phyloP scores from a whole-genome alignment of 2,113 vertebrate genomes.

The Excalfactoria chinensis region DNA sequence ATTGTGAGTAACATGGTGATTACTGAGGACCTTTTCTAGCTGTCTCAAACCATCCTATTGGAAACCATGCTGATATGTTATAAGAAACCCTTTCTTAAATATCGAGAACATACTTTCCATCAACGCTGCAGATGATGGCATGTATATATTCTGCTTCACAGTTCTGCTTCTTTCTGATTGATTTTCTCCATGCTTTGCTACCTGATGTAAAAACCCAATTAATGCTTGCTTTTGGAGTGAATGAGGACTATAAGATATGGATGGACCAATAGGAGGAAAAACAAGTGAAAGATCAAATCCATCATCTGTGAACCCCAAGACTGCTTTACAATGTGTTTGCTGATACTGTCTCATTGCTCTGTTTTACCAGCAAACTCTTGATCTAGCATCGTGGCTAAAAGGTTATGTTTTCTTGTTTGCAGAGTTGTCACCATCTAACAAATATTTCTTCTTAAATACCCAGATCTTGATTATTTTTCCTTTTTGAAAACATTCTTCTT shows the following conservation, averaged over 20 bases:
- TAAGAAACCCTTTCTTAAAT: not conserved
- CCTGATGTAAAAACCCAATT: too few relatives aligned
- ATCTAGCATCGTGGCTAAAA: not conserved
- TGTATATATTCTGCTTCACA: not conserved
- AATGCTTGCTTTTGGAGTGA: not conserved
- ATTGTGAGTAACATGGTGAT: not conserved
- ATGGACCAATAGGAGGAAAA: not conserved
- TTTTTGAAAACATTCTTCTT: not conserved
- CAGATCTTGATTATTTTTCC: not conserved
- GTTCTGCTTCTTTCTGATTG: not conserved
- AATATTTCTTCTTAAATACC: not conserved
- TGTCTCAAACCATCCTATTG: not conserved
- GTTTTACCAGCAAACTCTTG: not conserved
- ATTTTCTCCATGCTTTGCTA: not conserved
- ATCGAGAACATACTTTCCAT: not conserved
- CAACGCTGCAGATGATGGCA: not conserved
- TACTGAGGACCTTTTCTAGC: not conserved
- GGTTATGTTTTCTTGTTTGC: not conserved
- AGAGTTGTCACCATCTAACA: not conserved
- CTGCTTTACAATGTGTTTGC: not conserved
- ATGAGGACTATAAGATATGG: not conserved
- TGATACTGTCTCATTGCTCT: not conserved
- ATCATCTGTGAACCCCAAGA: not conserved
- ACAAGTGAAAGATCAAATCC: not conserved
- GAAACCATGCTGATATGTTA: not conserved